These are phyloP conservation scores for Pocillopora damicornis DNA, from an alignment of 64 coral and sea anemone species.

Conservation along the genomic window DNA sequence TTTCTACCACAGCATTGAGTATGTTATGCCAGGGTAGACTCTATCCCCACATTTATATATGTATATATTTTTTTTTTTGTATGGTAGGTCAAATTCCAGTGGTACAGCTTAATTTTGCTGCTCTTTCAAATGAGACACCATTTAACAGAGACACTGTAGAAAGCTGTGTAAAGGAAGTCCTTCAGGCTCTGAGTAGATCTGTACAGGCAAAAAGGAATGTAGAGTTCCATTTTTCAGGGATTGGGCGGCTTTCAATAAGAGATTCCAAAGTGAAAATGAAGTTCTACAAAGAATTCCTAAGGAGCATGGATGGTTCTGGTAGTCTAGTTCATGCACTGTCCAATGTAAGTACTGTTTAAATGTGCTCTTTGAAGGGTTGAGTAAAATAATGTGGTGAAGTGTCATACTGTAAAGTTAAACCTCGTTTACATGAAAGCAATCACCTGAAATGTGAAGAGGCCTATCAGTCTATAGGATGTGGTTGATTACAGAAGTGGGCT, in stretches of 20 bases:
- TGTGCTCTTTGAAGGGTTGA: neutral
- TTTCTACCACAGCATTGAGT: no score
- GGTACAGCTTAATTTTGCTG: slow-evolving; percentile 86
- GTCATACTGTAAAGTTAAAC: no score
- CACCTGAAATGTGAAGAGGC: no score
- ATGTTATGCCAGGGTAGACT: no score
- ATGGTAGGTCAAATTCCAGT: slow-evolving; percentile 94
- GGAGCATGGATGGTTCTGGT: slow-evolving; percentile 91
- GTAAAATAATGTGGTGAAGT: no score
- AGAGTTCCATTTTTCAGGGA: slow-evolving; percentile 95
- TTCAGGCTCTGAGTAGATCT: slow-evolving; percentile 91
- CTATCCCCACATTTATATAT: neutral
- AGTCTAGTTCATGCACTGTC: slow-evolving; percentile 79
- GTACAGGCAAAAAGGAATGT: slow-evolving; percentile 95
- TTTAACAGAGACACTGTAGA: slow-evolving; percentile 95
- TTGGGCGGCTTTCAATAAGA: slow-evolving; percentile 89
- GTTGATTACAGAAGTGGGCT: no score
- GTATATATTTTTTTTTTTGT: neutral
- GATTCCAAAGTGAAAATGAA: slow-evolving; percentile 98
- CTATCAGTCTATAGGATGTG: no score
- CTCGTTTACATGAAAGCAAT: no score
- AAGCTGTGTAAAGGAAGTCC: slow-evolving; percentile 96
- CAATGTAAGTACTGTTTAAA: slow-evolving; percentile 72
- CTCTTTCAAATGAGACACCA: slow-evolving; percentile 79
- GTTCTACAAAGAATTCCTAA: slow-evolving; percentile 96